Evolutionary conservation across 2,888 invertebrate genomes (phyloP).

Genomic region (Drosophila stalkeri): DNA sequence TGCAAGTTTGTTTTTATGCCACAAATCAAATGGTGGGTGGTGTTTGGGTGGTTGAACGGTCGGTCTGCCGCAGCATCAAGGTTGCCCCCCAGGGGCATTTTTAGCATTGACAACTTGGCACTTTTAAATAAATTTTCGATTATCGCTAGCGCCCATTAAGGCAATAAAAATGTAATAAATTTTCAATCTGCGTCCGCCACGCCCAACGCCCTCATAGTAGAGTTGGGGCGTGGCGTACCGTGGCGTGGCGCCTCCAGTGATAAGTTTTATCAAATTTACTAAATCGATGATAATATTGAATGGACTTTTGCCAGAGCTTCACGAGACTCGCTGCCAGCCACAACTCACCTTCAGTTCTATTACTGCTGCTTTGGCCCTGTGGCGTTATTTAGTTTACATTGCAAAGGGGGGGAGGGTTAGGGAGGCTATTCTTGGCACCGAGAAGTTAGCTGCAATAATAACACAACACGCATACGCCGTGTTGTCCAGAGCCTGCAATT

Average conservation of each 20-base stretch:
- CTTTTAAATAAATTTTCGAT: constrained; percentile 82
- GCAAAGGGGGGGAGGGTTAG: background rate
- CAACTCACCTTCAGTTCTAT: constrained; percentile 20
- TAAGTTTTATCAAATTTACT: constrained; percentile 75
- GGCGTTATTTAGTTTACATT: constrained; percentile 58
- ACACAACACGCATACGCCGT: constrained; percentile 60
- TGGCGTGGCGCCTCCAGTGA: constrained; percentile 33
- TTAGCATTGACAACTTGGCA: constrained; percentile 63
- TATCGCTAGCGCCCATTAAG: constrained; percentile 78
- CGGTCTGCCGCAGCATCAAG: constrained; percentile 16
- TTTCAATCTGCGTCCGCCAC: constrained; percentile 70
- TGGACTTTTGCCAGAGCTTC: constrained; percentile 45
- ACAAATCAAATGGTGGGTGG: constrained; percentile 55
- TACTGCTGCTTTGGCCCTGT: constrained; percentile 41
- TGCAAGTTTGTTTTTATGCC: constrained; percentile 31
- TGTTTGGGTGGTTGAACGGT: background rate
- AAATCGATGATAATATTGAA: constrained; percentile 77
- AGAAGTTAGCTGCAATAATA: constrained; percentile 47
- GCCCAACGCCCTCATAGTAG: constrained; percentile 23
- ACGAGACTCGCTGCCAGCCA: background rate
- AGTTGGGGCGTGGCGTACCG: background rate
- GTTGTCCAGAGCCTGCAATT: constrained; percentile 31
- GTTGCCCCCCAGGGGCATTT: constrained; percentile 44
- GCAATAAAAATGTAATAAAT: constrained; percentile 82
- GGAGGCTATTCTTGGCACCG: background rate